Percentiles rank a stretch among this genome's conserved stretches.
These are phyloP conservation scores for Myoxocephalus aenaeus DNA, from an alignment of 2,797 vertebrate species.

Conservation along the genomic window DNA sequence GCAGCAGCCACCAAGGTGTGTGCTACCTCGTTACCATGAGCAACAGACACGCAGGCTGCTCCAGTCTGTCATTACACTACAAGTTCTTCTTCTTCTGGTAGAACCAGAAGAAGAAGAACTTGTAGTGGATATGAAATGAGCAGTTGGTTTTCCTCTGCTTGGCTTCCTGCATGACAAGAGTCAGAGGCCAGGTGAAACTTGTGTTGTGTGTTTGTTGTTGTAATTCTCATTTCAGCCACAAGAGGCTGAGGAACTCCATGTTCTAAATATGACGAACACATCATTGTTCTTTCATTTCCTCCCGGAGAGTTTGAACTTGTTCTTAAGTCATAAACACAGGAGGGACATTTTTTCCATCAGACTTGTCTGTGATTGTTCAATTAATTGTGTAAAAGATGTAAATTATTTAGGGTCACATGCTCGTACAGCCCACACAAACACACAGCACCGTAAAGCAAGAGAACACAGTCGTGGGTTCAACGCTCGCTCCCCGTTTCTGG, in stretches of 20 bases:
- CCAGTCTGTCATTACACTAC: not conserved
- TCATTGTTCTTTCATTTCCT: too few species aligned
- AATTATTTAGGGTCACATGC: too few species aligned
- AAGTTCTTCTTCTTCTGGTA: too few species aligned
- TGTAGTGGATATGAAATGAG: not conserved
- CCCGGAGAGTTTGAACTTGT: too few species aligned
- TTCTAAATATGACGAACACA: too few species aligned
- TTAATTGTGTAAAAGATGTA: not conserved
- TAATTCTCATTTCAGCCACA: too few species aligned
- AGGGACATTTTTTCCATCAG: not conserved
- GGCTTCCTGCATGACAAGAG: not conserved
- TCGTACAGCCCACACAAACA: not conserved
- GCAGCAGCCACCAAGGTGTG: constrained; percentile 71
- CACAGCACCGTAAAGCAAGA: not conserved
- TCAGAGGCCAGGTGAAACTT: not conserved
- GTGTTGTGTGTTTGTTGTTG: too few species aligned
- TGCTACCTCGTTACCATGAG: not conserved
- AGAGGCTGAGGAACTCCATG: too few species aligned
- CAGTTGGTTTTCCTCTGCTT: not conserved
- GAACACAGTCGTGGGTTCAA: not conserved
- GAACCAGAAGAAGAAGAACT: too few species aligned
- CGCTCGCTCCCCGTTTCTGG: constrained; percentile 1
- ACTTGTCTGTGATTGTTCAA: not conserved
- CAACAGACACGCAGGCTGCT: not conserved
- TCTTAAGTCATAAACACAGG: not conserved